A percentile compares a stretch with the other conserved stretches of the same genome.
phyloP scores from a whole-genome alignment of 2,113 vertebrate genomes.

The Microcebus griseorufus region DNA sequence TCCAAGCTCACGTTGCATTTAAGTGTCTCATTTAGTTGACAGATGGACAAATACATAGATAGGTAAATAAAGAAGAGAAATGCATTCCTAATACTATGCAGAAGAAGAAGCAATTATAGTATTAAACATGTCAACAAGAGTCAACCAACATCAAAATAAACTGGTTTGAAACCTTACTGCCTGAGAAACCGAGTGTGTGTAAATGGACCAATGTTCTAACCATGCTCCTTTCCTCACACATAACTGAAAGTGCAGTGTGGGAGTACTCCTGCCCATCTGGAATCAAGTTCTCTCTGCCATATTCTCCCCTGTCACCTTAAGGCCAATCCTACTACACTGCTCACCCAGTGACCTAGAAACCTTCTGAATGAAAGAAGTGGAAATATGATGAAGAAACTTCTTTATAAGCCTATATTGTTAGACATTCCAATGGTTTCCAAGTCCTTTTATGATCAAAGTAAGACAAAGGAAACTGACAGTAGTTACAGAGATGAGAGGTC shows the following conservation, averaged over 20 bases:
- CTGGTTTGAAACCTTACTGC: background rate
- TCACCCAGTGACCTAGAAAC: background rate
- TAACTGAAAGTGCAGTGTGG: background rate
- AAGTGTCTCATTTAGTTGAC: background rate
- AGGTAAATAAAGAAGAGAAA: background rate
- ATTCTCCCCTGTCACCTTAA: background rate
- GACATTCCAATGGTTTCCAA: background rate
- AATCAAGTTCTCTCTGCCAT: background rate
- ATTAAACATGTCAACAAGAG: background rate
- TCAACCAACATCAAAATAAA: slow-evolving; percentile 14
- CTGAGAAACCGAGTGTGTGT: background rate
- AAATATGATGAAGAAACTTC: background rate
- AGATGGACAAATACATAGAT: background rate
- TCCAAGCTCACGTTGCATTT: background rate
- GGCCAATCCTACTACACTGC: background rate
- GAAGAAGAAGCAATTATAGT: background rate
- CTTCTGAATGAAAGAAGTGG: background rate
- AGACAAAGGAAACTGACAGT: background rate
- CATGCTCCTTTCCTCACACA: background rate
- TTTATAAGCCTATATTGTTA: background rate
- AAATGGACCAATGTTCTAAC: background rate
- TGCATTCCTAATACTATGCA: background rate
- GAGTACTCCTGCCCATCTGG: background rate
- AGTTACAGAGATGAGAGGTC: background rate
- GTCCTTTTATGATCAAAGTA: background rate